Base-by-base conservation (phyloP, 2,113 vertebrate species). In the Periophthalmus modestus region DNA sequence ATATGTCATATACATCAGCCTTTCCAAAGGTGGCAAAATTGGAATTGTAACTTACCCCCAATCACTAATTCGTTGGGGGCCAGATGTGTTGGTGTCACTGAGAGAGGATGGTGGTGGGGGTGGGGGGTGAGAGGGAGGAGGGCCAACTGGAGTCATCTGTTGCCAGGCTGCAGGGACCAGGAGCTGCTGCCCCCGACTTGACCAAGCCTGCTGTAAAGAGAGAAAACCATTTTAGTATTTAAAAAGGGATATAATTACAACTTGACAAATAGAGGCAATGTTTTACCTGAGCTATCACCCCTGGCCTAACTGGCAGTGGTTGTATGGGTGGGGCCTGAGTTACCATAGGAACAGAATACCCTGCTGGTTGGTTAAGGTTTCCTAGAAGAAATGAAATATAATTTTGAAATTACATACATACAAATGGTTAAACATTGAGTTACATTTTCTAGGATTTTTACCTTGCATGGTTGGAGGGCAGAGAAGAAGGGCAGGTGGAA, bases 391-490 rank as follows among this genome's bases (percentile, higher is more conserved):
- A 66, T 19, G 16, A 61, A 19, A 46, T 12, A 23, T 13, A 57
- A 66, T 23, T 66, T 19, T 11, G 14, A 3, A 71, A 28, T 61
- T 0, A 46, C 21, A 28, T 43, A 11, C 34, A 70, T 33, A 65
- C 0, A 43, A 66, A 63, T 0, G 0, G 7, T 36, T 36, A 5
- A 36, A 4, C 15, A 9, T 34, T 16, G 2, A 18, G 7, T n/a
- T 57, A 12, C 3, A 3, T 13, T 28, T 59, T 59, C 4, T 28
- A 4, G 21, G 23, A 6, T 62, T 43, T 23, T 12, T 47, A 98
- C 98, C 97, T 97, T 98, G 97, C 88, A 99, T 91, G 87, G 95
- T 36, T 50, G 96, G 95, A 69, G 97, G 98, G 74, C 96, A 99
- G 69, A 99, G 95, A 74, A 98, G 96, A 75, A 99, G 83, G 0